These are phyloP conservation scores for Solea senegalensis DNA, from an alignment of 2,113 vertebrate species.

Conservation along the genomic window DNA sequence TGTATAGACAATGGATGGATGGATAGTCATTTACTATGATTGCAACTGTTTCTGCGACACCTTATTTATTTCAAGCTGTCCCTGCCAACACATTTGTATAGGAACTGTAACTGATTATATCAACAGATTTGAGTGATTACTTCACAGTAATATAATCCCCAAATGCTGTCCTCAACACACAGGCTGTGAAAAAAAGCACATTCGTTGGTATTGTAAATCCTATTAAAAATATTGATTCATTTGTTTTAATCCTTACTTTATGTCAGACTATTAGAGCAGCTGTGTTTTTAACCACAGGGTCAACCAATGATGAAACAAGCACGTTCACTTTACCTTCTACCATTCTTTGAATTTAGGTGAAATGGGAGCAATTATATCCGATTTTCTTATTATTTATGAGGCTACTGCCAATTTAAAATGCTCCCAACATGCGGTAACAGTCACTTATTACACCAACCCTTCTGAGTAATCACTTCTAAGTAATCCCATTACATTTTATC, in stretches of 20 bases:
- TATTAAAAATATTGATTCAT: constrained; percentile 19
- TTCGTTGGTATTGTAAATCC: not conserved
- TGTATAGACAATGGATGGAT: no score
- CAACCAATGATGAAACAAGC: not conserved
- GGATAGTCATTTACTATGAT: no score
- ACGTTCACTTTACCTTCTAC: not conserved
- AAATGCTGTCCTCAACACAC: constrained; percentile 48
- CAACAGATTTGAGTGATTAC: constrained; percentile 30
- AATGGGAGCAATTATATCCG: not conserved
- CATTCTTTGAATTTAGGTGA: not conserved
- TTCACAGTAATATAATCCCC: constrained; percentile 44
- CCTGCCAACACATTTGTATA: constrained; percentile 7
- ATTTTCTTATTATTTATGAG: not conserved
- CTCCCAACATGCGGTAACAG: constrained; percentile 19
- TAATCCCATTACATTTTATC: constrained; percentile 58
- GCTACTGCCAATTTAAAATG: not conserved
- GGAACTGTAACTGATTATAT: constrained; percentile 44
- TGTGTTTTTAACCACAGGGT: not conserved
- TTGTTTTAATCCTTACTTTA: not conserved
- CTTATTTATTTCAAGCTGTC: not conserved
- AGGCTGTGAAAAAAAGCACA: constrained; percentile 25
- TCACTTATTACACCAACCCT: constrained; percentile 40
- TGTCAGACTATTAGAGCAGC: not conserved
- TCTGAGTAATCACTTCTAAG: constrained; percentile 34
- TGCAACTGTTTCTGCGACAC: no score